Conservation (phyloP, 2,888 invertebrate genomes). For the Strigamia maritima region DNA sequence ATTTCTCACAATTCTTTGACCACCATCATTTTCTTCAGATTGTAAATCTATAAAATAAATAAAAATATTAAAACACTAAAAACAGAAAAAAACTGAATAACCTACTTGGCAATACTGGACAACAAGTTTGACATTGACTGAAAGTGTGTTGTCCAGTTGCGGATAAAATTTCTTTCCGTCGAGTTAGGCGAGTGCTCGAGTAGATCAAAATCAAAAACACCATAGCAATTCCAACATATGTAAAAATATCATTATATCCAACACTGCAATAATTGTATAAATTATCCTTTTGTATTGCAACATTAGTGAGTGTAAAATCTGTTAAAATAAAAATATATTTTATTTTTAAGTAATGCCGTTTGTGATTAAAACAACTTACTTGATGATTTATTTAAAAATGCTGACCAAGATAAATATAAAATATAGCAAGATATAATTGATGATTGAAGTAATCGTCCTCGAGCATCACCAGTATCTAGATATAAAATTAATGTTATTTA, state of each 20-base stretch:
- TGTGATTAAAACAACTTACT: neutral
- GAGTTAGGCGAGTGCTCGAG: slow-evolving; percentile 42
- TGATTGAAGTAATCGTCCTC: slow-evolving; percentile 53
- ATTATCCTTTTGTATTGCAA: neutral
- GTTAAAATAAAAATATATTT: neutral
- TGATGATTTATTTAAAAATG: slow-evolving; percentile 54
- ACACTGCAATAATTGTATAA: neutral
- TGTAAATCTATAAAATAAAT: slow-evolving; percentile 39
- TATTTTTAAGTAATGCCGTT: too few species aligned
- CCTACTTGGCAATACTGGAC: slow-evolving; percentile 20
- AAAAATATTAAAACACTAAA: too few species aligned
- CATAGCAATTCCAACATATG: slow-evolving; percentile 53
- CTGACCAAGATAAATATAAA: slow-evolving; percentile 55
- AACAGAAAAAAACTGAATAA: too few species aligned
- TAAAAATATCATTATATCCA: slow-evolving; percentile 44
- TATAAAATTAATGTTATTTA: neutral
- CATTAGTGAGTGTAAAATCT: neutral
- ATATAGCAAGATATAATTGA: slow-evolving; percentile 54
- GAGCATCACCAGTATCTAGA: slow-evolving; percentile 45
- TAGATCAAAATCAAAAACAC: slow-evolving; percentile 53
- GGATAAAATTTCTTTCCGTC: neutral
- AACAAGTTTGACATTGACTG: slow-evolving; percentile 29
- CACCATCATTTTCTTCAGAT: slow-evolving; percentile 45
- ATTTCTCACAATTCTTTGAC: slow-evolving; percentile 51
- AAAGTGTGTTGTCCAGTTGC: neutral